phyloP scores from a whole-genome alignment of 2,888 invertebrate genomes.

The Leptopterna dolabrata region DNA sequence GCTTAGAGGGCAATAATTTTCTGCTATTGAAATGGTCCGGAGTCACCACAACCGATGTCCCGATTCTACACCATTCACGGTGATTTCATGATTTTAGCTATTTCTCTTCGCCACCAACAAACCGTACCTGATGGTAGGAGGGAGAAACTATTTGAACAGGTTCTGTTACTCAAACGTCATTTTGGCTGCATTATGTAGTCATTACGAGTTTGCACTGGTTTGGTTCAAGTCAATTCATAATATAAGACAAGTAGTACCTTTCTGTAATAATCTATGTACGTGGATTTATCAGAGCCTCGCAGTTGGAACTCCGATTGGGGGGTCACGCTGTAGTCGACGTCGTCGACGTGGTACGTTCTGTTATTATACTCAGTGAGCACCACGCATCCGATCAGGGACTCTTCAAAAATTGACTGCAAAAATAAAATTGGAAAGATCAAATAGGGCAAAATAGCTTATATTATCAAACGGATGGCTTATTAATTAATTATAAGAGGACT shows the following conservation, averaged over 20 bases:
- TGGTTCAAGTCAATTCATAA: background rate
- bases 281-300: slow-evolving; percentile 69
- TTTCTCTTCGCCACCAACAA: background rate
- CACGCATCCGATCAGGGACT: slow-evolving; percentile 74
- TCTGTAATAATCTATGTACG: slow-evolving; percentile 76
- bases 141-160: background rate
- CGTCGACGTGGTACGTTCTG: slow-evolving; percentile 86
- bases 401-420: slow-evolving; percentile 68
- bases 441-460: no score
- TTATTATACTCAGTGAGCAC: slow-evolving; percentile 92
- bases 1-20: no score
- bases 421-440: no score
- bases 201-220: background rate
- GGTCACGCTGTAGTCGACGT: slow-evolving; percentile 80
- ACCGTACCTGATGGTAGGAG: background rate
- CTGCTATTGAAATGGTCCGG: no score
- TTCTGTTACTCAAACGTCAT: no score
- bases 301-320: slow-evolving; percentile 79
- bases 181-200: background rate
- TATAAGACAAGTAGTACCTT: no score
- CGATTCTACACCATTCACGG: no score
- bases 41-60: no score
- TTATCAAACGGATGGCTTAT: no score
- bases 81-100: background rate
- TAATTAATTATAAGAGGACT: no score